Base-by-base conservation (phyloP, 2,888 invertebrate genomes). In the Machimus rusticus region DNA sequence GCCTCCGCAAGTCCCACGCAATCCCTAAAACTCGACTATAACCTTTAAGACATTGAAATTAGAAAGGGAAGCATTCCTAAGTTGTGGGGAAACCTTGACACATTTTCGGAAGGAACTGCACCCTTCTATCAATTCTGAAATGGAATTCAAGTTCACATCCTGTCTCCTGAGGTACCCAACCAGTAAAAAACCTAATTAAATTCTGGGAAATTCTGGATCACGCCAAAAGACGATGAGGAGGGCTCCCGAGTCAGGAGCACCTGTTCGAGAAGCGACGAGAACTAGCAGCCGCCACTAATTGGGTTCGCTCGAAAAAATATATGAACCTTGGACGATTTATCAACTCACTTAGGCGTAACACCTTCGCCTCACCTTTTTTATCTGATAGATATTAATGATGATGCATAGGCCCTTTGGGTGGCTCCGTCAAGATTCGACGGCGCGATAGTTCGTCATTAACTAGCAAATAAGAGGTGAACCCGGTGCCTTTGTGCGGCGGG, bases 301-400 rank as follows among this genome's bases (percentile, higher is more conserved):
- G 85, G 74, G 66, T 34, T 46, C 19, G 37, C 16, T 46, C 43
- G 31, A 74, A 37, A 43, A 43, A 55, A 37, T 77, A 39, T 55
- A 57, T 28, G 57, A 57, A 23, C 77, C 86, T 39, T 86, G 23
- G 39, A 31, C 86, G 57, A 86, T 78, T 86, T 86, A 86, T 86
- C 86, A 78, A 86, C 39, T 86, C 57, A 86, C 86, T 86, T 86
- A 78, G 57, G 51, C 86, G 77, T 78, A 78, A 86, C 86, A 86
- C 86, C 57, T 86, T 86, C 76, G 51, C 37, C 46, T 86, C 57
- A 78, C 37, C 77, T 55, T 78, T 85, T 76, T 77, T 86, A 86
- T 86, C 86, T 37, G 51, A 37, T 77, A 39, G 77, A 77, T 86
- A 57, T 57, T 77, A 77, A 77, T 77, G 86, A 77, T 85, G 74